Percentiles rank a stretch among this genome's conserved stretches.
Evolutionary conservation across 53 echinoderm and acorn worm species (phyloP).

Genomic region (Antedon mediterranea): DNA sequence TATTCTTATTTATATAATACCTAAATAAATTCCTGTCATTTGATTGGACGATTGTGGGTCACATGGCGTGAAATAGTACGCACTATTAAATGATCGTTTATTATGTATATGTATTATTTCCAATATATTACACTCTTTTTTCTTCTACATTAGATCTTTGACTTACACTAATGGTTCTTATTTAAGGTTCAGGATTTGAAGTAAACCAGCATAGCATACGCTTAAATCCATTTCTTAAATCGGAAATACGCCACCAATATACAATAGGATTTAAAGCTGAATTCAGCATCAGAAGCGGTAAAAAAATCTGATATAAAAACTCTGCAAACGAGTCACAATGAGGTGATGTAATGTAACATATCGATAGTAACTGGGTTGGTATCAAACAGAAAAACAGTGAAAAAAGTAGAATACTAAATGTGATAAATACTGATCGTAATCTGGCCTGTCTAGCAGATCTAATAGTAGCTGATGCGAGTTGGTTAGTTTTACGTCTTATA

Average conservation of each 20-base stretch:
- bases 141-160: no score
- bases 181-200: no score
- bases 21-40: no score
- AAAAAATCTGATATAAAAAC: not conserved
- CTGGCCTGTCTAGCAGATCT: not conserved
- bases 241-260: not conserved
- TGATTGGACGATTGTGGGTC: no score
- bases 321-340: not conserved
- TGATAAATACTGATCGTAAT: not conserved
- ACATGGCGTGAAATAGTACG: no score
- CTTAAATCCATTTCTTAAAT: not conserved
- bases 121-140: no score
- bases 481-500: not conserved
- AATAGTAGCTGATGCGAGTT: not conserved
- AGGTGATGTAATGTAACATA: not conserved
- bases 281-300: not conserved
- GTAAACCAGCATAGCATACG: no score
- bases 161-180: no score
- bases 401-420: not conserved
- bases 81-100: no score
- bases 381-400: not conserved
- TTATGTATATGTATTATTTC: no score
- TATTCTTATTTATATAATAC: no score
- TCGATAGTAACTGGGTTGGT: not conserved
- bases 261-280: not conserved